Base-by-base conservation (phyloP, 2,113 vertebrate genomes). In the Maylandia zebra region DNA sequence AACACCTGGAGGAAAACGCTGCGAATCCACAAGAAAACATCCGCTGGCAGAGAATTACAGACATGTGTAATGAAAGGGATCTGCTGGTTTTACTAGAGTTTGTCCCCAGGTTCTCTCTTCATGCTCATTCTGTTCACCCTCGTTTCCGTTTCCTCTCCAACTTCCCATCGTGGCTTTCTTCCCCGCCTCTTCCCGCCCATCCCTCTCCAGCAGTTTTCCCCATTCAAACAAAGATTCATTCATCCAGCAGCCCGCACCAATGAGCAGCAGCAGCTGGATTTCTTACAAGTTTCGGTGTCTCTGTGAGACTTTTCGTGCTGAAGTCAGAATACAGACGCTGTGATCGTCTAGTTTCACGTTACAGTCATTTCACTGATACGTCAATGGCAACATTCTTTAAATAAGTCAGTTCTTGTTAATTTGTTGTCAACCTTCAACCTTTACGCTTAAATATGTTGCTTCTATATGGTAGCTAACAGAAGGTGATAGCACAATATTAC, bases 211-310 rank as follows among this genome's bases (percentile, higher is more conserved):
- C 53, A 34, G 69, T 71, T 93, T 88, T 64, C 92, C 43, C 71
- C 90, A 88, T 89, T 83, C 85, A 91, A 56, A 90, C 90, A 89
- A 88, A 64, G 85, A 91, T 89, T 90, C 88, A 93, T 93, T 94
- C 93, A 90, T 89, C 45, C 90, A 52, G 76, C 32, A 5, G 81
- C 13, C 24, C 38, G 41, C 36, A 55, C 7, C 74, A 82, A 45
- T 59, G 52, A 88, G 61, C 71, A 81, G 74, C 55, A 83, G 52
- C 30, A 13, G 71, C 17, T 52, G 17, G 43, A 2, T 86, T 85
- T 85, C 81, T 90, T 92, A 87, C 64, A 4, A 45, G 61, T 80
- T 52, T 24, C 22, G 13, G 17, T 17, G 53, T 24, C 50, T 89
- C 52, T 90, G 61, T 59, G 45, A 36, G 59, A 52, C n/a, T 82